Conservation (phyloP, 2,888 invertebrate species). For the Torymus aiolomorphi region DNA sequence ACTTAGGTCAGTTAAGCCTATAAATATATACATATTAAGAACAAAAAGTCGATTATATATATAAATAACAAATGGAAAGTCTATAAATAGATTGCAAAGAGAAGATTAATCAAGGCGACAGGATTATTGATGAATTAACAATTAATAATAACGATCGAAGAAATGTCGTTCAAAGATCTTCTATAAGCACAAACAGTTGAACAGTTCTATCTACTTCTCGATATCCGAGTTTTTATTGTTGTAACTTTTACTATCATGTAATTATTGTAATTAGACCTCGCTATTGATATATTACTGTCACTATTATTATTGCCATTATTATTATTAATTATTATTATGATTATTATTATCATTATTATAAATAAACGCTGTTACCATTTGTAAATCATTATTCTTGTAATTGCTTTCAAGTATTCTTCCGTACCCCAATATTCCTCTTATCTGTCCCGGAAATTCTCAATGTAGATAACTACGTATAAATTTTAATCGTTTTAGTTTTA, state of each 20-base stretch:
- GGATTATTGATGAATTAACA: conserved; percentile 56
- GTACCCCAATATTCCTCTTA: not conserved
- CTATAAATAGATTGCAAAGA: conserved; percentile 48
- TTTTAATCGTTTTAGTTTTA: too few relatives aligned
- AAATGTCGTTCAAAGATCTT: conserved; percentile 18
- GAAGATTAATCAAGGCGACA: conserved; percentile 30
- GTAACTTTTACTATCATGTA: conserved; percentile 73
- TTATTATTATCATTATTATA: conserved; percentile 67
- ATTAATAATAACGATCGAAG: conserved; percentile 13
- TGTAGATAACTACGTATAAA: too few relatives aligned
- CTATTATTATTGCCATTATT: conserved; percentile 60
- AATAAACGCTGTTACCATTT: conserved; percentile 76
- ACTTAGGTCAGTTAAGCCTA: conserved; percentile 42
- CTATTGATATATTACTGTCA: conserved; percentile 67
- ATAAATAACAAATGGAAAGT: conserved; percentile 24
- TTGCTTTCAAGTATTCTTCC: not conserved
- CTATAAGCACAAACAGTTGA: conserved; percentile 23
- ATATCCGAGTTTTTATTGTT: conserved; percentile 73
- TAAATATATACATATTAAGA: conserved; percentile 47
- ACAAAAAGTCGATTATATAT: conserved; percentile 40
- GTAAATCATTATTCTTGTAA: conserved; percentile 61
- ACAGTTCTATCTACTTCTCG: conserved; percentile 65
- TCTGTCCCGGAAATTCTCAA: not conserved
- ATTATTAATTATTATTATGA: conserved; percentile 52
- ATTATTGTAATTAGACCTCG: conserved; percentile 75